phyloP scores from a whole-genome alignment of 2,113 vertebrate genomes.

The Psephotus haematonotus region DNA sequence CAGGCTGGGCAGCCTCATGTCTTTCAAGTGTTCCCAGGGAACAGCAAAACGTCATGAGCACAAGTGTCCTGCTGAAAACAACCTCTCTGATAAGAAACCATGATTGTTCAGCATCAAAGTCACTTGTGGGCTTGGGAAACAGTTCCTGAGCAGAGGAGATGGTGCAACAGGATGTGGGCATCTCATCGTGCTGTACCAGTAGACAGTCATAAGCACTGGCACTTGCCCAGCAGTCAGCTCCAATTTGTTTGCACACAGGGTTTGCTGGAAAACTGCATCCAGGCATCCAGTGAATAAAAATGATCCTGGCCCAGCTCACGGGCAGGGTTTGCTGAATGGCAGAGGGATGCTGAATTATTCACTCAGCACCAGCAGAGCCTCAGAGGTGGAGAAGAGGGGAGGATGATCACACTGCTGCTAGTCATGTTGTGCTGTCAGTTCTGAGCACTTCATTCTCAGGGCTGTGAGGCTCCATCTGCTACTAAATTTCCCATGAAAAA shows the following conservation, averaged over 20 bases:
- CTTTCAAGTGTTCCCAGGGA: conserved; percentile 26
- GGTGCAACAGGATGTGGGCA: conserved; percentile 47
- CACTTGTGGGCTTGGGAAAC: conserved; percentile 1
- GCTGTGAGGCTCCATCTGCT: conserved; percentile 43
- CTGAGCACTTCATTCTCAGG: conserved; percentile 1
- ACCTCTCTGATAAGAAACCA: neutral
- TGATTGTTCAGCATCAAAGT: neutral
- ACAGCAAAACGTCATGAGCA: neutral
- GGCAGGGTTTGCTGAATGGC: conserved; percentile 39
- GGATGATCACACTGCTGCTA: neutral
- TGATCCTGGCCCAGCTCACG: neutral
- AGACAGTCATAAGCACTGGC: neutral
- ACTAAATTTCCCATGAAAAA: neutral
- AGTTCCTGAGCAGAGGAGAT: neutral
- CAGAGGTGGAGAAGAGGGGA: neutral
- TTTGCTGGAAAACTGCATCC: conserved; percentile 52
- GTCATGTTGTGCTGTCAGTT: neutral
- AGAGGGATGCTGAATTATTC: conserved; percentile 50
- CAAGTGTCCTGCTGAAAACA: neutral
- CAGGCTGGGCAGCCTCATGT: neutral
- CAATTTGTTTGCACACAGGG: conserved; percentile 24
- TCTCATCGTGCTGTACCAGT: neutral
- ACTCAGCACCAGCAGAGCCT: neutral
- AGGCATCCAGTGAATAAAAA: conserved; percentile 42
- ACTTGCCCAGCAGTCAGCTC: conserved; percentile 2